Base-by-base conservation (phyloP, 1,140 invertebrate species). In the Gerris buenoi region DNA sequence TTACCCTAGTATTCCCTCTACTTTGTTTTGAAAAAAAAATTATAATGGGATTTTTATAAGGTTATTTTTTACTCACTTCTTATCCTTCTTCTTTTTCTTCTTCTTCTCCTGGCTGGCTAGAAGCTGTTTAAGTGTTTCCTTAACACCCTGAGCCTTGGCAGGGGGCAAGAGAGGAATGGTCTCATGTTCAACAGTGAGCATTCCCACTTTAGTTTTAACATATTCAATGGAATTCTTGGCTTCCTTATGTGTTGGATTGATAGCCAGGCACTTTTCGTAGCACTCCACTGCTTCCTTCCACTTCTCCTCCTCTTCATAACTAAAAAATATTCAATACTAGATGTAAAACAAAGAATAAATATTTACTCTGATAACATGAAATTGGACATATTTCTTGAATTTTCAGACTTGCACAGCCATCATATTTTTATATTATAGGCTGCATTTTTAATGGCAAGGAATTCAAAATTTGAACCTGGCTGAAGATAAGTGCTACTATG, bases 171-270 rank as follows among this genome's bases (percentile, higher is more conserved):
- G 79, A 27, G 83, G 83, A 64, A 86, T 75, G 26, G 84, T 69
- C 85, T 77, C 68, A 80, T 81, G 70, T 83, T 84, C 1, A 74
- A 78, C 57, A 79, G 79, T 69, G 3, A 73, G 74, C 2, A 77
- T 76, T 2, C 73, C 70, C 60, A 80, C 82, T 74, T 88, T 88
- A 46, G 81, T 83, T 72, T 88, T 88, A 25, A 89, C 80, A 69
- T 86, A 89, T 64, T 90, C 87, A 65, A 91, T 81, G 0, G 88
- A 90, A 72, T 87, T 88, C 68, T 87, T 84, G 0, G 90, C 90
- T 76, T 93, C 90, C 72, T 90, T 88, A 76, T 93, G 90, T 73
- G 86, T 87, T 0, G 90, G 89, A 70, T 88, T 86, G 23, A 93
- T 85, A 14, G 83, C 81, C 22, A 93, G 76, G 74, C 89, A 92